Conservation (phyloP, 2,113 vertebrate species). For the Abramis brama region DNA sequence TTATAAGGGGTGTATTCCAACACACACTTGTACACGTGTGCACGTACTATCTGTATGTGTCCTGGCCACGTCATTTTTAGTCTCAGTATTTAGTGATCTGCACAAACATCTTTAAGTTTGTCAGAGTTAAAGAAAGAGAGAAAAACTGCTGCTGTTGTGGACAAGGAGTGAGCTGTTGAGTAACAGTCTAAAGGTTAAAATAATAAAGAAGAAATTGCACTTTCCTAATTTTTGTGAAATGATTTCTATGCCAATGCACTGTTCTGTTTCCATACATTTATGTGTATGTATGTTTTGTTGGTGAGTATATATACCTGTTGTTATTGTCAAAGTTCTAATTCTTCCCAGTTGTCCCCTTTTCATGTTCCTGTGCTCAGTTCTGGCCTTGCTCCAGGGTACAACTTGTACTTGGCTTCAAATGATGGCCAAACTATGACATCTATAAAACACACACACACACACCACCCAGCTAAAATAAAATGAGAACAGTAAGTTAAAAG, state of each 20-base stretch:
- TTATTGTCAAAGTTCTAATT: background rate
- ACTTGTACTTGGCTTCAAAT: conserved; percentile 69
- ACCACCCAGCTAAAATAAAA: conserved; percentile 47
- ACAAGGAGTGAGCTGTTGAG: conserved; percentile 63
- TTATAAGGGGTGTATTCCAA: conserved; percentile 61
- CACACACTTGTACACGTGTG: background rate
- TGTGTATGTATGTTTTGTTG: background rate
- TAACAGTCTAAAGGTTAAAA: conserved; percentile 54
- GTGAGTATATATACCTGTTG: conserved; percentile 2
- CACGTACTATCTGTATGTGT: background rate
- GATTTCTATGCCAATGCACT: background rate
- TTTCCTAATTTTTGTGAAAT: background rate
- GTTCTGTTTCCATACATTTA: background rate
- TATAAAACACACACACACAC: conserved; percentile 42
- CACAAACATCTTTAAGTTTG: conserved; percentile 70
- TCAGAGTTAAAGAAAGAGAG: conserved; percentile 46
- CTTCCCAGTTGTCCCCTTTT: conserved; percentile 37
- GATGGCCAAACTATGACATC: conserved; percentile 58
- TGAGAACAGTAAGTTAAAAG: conserved; percentile 33
- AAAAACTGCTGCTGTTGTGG: conserved; percentile 58
- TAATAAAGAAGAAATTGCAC: background rate
- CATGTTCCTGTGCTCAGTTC: conserved; percentile 57
- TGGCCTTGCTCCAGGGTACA: conserved; percentile 64
- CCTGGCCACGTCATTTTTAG: conserved; percentile 71
- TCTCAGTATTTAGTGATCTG: conserved; percentile 68